Evolutionary conservation across 2,113 vertebrate species (phyloP), one percentile per base, ranked within the genome.

Genomic region (Sorex araneus): DNA sequence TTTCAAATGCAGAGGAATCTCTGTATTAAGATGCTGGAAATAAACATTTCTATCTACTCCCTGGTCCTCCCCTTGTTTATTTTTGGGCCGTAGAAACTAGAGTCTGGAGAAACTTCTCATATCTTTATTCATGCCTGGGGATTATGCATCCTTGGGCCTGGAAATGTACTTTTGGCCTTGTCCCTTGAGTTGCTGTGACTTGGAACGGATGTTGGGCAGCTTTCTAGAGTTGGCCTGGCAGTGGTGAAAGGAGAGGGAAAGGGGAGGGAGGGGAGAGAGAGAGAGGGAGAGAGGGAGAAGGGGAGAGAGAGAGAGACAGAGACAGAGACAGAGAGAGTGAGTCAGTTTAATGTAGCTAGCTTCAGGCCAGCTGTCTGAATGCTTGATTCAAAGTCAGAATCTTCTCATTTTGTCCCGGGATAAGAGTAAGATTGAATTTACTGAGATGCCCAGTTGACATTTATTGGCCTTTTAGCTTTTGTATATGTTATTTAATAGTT

Each of bases 1-100:
- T 94, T 92, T 76, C 70, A 82, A 66, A 2, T 66, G 36, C 40
- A 90, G 71, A 75, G 75, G 8, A 70, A 81, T 16, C 67, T 94
- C 76, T 64, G 36, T 87, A n/a, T 7, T 70, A 78, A 78, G n/a
- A 83, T 54, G 50, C 67, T 87, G 28, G 69, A 84, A 81, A 84
- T 90, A 67, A 79, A 23, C 28, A 11, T 60, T 85, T 32, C 0
- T 84, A 73, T 63, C 32, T 32, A 30, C 57, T 47, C 27, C 34
- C 4, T 1, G 5, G 8, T 34, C 73, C n/a, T 8, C 32, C 73
- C n/a, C 9, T n/a, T 77, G 25, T 19, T 69, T 74, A 64, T 69
- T 87, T 84, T 93, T 87, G 15, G 47, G 21, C 43, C 77, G 8
- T 16, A 60, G 30, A 54, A 90, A 67, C 54, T 63, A 12, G 32